Conservation (phyloP, 2,113 vertebrate species). For the Dasyornis broadbenti region DNA sequence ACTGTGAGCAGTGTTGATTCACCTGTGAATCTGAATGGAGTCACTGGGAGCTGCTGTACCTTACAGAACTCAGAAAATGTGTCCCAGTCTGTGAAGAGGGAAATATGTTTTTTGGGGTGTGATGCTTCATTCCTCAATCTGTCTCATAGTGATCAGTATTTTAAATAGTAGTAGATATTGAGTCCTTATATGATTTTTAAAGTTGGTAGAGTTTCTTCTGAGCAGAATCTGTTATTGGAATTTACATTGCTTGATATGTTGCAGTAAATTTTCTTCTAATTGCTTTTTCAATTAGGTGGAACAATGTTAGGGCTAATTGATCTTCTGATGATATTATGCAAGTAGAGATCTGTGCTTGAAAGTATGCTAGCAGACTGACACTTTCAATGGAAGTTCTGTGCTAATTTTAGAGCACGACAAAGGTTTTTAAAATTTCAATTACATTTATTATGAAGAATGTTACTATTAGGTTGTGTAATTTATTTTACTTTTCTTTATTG, state of each 20-base stretch:
- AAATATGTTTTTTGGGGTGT: rapidly evolving
- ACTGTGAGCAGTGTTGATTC: neutral
- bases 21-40: neutral
- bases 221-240: neutral
- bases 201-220: neutral
- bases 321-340: constrained; percentile 54
- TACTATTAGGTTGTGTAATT: constrained; percentile 14
- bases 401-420: constrained; percentile 80
- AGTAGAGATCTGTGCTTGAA: constrained; percentile 63
- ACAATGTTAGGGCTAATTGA: neutral
- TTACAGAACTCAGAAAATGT: neutral
- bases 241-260: neutral
- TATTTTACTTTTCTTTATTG: constrained; percentile 34
- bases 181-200: neutral
- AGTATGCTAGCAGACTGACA: constrained; percentile 67
- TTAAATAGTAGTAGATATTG: neutral
- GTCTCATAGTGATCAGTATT: neutral
- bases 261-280: neutral
- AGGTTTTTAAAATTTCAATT: constrained; percentile 26
- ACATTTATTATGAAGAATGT: constrained; percentile 53
- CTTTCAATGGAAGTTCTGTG: constrained; percentile 71
- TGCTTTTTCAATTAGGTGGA: neutral
- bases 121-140: neutral
- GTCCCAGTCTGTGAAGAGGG: neutral
- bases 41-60: neutral